These are phyloP conservation scores for Nesoenas mayeri DNA, from an alignment of 2,113 vertebrate species.

Conservation along the genomic window DNA sequence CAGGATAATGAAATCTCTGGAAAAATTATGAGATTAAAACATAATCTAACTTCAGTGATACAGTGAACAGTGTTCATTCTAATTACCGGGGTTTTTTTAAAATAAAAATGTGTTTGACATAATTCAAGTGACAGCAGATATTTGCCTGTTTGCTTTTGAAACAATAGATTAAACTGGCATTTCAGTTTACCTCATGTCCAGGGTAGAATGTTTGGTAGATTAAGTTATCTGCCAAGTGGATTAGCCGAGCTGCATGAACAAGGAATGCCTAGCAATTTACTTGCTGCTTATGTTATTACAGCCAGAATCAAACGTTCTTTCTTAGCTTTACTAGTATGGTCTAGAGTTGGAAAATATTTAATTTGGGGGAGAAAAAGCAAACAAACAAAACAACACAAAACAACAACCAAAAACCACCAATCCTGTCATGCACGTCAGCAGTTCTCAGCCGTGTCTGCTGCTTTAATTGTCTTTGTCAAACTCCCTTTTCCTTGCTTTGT, in stretches of 20 bases:
- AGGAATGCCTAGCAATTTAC: accelerated
- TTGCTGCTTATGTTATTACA: not conserved
- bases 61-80: not conserved
- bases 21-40: not conserved
- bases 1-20: not conserved
- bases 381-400: not conserved
- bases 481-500: not conserved
- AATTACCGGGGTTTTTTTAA: not conserved
- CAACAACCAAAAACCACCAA: not conserved
- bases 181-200: not conserved
- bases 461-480: constrained; percentile 5
- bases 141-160: not conserved
- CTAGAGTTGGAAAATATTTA: not conserved
- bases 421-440: not conserved
- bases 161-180: not conserved
- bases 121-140: not conserved
- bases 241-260: not conserved
- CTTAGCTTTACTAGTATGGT: not conserved
- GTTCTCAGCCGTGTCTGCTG: not conserved
- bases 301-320: not conserved
- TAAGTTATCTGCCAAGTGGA: not conserved
- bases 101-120: not conserved
- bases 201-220: too few relatives aligned
- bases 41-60: not conserved
- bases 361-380: not conserved